Base-by-base conservation (phyloP, 2,797 vertebrate genomes). In the Chelmon rostratus region DNA sequence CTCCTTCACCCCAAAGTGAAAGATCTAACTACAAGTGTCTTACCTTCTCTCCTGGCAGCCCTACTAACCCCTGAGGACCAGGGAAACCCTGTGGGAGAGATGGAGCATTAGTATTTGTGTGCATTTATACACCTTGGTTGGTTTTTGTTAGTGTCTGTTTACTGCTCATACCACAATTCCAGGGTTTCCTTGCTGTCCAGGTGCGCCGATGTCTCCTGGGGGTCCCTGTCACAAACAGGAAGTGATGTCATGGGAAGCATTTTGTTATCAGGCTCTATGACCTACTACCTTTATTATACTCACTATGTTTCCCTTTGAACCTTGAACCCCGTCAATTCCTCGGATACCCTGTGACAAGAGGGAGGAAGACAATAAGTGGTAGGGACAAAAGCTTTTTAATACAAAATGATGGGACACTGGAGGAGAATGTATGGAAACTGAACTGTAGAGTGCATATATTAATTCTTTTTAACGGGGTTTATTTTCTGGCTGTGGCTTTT, bases 11-110 rank as follows among this genome's bases (percentile, higher is more conserved):
- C 2, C 18, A 23, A 49, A 46, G 35, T 8, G 15, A 46, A 44
- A 59, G 35, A 61, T 61, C 21, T 5, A 71, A 10, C 2, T 28
- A 21, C 68, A 62, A 52, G 21, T 38, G 18, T 25, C 73, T 78
- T 95, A 99, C 98, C 94, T 99, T 99, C 7, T 98, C 96, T 94
- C 98, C 98, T 53, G 98, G 98, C 59, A 97, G 93, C 62, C 98
- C 98, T 0, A 99, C 98, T 0, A 97, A 91, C 2, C 98, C 98
- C 93, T 99, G 98, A 63, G 98, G 96, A 76, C 98, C 98, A 4
- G 98, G 97, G 75, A 99, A 98, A 81, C 98, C 98, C 98, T 99
- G 86, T 23, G 33, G 68, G 79, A 82, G 11, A 90, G 53, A 84
- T 3, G 31, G 16, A 79, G 7, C 4, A 31, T 70, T 74, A 73